A percentile compares a stretch with the other conserved stretches of the same genome.
These are phyloP conservation scores for Dryobates pubescens DNA, from an alignment of 2,797 vertebrate species.

Conservation along the genomic window DNA sequence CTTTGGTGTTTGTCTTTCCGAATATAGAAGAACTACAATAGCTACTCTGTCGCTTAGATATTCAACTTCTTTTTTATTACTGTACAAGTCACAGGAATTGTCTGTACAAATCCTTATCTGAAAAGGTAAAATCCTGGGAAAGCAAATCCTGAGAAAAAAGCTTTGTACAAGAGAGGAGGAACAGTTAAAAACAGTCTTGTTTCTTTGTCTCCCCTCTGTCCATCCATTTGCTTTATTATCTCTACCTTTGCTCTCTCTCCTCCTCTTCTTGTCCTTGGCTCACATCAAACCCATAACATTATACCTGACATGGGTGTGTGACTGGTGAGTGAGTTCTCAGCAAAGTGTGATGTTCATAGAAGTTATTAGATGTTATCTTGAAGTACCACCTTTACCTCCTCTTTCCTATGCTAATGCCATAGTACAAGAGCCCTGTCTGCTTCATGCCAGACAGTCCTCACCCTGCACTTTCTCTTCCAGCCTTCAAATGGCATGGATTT, in stretches of 20 bases:
- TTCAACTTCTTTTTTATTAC: neutral
- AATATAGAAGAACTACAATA: neutral
- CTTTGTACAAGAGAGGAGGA: neutral
- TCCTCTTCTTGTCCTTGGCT: neutral
- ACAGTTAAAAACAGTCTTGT: neutral
- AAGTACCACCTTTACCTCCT: neutral
- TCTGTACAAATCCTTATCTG: neutral
- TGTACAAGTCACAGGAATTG: neutral
- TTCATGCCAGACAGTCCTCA: neutral
- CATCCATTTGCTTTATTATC: neutral
- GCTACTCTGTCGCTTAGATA: neutral
- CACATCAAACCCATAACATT: neutral
- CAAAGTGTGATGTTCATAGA: neutral
- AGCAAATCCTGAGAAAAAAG: neutral
- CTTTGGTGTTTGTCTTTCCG: neutral
- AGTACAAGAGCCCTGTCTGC: neutral
- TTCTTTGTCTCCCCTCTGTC: neutral
- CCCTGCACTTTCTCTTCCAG: neutral
- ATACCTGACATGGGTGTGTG: neutral
- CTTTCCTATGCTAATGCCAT: neutral
- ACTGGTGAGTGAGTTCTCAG: neutral
- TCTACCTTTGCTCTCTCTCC: neutral
- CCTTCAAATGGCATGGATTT: neutral
- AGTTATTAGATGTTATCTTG: neutral
- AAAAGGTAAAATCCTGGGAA: neutral